Evolutionary conservation across 2,888 invertebrate genomes (phyloP), one percentile per base, ranked within the genome.

Genomic region (Acleris cristana): DNA sequence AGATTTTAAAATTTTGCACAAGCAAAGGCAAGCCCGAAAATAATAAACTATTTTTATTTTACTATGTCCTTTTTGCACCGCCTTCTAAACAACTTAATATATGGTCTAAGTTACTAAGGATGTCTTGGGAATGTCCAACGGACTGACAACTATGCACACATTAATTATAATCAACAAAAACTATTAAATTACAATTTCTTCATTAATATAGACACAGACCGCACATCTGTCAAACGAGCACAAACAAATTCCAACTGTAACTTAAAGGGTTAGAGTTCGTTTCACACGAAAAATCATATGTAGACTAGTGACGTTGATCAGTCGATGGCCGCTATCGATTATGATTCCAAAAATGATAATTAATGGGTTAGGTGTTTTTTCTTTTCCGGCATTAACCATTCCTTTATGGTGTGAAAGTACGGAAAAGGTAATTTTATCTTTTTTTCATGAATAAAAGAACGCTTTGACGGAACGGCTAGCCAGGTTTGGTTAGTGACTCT

Each of bases 271-370:
- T 30, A 63, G 23, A 40, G 63, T 49, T 30, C n/a, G 45, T 56
- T 49, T 49, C 34, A 16, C 8, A 49, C 16, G 19, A 10, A n/a
- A 2, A 14, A 40, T 16, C 19, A 5, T 19, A 5, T 19, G 21
- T 16, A 10, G 16, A 10, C 16, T 62, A 21, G 45, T 34, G 45
- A 54, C 54, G 62, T 26, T 62, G 54, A 34, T 16, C 10, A 30
- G 30, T 48, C 48, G 45, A 62, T 48, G 48, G 5, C n/a, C n/a
- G 54, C 45, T 44, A 48, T 54, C 63, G 48, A 56, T 55, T 55
- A 62, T 62, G 45, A 62, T 62, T 45, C 54, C 45, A 53, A 54
- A 62, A 54, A 53, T 62, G 45, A 62, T 61, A 61, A 61, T 61
- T 53, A 61, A 54, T 53, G 60, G 52, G 52, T 52, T 23, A 44